These are phyloP conservation scores for Nasalis larvatus DNA, from an alignment of 2,113 vertebrate species.

Conservation along the genomic window DNA sequence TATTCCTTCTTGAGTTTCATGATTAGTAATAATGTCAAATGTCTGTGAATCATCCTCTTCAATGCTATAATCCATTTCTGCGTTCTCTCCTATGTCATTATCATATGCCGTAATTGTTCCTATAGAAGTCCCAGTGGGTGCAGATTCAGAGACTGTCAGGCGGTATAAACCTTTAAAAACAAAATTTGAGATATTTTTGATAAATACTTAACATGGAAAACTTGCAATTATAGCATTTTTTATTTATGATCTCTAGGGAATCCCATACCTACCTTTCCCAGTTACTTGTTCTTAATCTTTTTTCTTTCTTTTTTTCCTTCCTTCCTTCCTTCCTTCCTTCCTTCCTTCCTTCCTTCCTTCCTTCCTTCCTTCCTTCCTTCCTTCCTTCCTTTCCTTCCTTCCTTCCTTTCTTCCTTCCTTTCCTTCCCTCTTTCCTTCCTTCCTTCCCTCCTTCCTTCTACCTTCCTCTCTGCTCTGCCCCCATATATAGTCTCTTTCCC, in stretches of 20 bases:
- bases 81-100: conserved; percentile 90
- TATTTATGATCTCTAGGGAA: background rate
- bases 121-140: conserved; percentile 86
- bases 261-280: rapidly evolving
- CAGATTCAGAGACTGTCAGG: conserved; percentile 89
- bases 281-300: background rate
- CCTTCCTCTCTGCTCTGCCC: background rate
- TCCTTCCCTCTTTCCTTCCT: no score
- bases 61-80: conserved; percentile 92
- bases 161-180: conserved; percentile 88
- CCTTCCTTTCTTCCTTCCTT: no score
- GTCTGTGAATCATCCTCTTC: conserved; percentile 86
- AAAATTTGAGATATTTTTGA: background rate
- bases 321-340: background rate
- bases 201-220: background rate
- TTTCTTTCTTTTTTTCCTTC: no score
- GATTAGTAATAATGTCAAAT: conserved; percentile 89
- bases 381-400: rapidly evolving
- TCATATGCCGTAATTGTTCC: conserved; percentile 92
- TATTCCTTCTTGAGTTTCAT: conserved; percentile 93
- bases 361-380: no score
- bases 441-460: no score
- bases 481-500: background rate
- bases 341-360: no score
- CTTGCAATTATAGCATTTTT: background rate